Percentiles rank a stretch among this genome's conserved stretches.
These are phyloP conservation scores for Chesias legatella DNA, from an alignment of 2,888 invertebrate species.

Conservation along the genomic window DNA sequence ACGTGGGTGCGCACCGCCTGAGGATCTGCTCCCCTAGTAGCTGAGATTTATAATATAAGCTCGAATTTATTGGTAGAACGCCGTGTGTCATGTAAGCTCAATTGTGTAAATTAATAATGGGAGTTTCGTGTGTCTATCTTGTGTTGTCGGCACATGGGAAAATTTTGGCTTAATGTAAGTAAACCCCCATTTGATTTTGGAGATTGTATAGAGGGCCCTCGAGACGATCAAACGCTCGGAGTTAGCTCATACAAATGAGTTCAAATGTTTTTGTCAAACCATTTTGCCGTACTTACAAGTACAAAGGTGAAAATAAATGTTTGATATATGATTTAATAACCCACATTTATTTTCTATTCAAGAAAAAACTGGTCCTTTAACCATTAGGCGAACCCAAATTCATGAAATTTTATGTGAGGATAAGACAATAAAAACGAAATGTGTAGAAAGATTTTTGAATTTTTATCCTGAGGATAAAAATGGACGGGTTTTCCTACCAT, in stretches of 20 bases:
- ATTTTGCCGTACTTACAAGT: too few relatives aligned
- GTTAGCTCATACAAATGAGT: neutral
- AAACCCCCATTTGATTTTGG: conserved; percentile 7
- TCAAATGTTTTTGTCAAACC: neutral
- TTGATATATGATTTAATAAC: too few relatives aligned
- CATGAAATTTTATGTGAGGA: too few relatives aligned
- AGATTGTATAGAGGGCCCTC: conserved; percentile 7
- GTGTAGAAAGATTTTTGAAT: too few relatives aligned
- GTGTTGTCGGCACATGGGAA: conserved; percentile 6
- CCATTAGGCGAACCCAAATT: too few relatives aligned
- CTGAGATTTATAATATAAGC: conserved; percentile 29
- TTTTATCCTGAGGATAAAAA: too few relatives aligned
- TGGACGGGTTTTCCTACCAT: too few relatives aligned
- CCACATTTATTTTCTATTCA: too few relatives aligned
- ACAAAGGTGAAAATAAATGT: too few relatives aligned
- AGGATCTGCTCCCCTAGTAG: conserved; percentile 32
- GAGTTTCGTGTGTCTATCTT: conserved; percentile 14
- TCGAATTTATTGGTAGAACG: conserved; percentile 20
- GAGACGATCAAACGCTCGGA: conserved; percentile 6
- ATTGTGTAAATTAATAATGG: conserved; percentile 15
- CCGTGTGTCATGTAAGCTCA: conserved; percentile 11
- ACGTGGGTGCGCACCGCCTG: conserved; percentile 49
- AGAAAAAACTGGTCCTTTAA: too few relatives aligned
- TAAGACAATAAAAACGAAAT: too few relatives aligned
- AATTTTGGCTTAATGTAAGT: conserved; percentile 5